Evolutionary conservation across 2,797 vertebrate species (phyloP), one percentile per base, ranked within the genome.

Genomic region (Liasis olivaceus): DNA sequence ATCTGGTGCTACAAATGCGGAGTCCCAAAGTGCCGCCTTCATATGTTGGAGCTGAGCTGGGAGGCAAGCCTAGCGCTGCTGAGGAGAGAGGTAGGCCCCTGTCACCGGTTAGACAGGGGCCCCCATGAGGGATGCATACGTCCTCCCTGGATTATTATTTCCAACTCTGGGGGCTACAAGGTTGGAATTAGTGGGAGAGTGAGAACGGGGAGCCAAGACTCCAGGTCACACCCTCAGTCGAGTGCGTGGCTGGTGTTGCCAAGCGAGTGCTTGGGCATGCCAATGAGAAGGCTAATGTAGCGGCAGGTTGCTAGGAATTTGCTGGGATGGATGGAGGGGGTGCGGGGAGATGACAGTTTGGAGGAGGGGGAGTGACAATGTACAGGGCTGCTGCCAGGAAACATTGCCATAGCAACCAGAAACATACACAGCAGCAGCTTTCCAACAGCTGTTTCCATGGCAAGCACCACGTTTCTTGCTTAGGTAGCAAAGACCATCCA

Each of bases 281-380:
- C 92, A 92, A 60, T 88, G 22, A 31, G 66, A 84, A 84, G 91
- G 60, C 88, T 90, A 92, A 93, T 90, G 91, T 90, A 84, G 93
- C 60, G 66, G 88, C 90, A 84, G 64, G 93, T 93, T 93, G 93
- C 93, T 93, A 92, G 93, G 91, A 90, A 87, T 92, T 90, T 58
- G 89, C 22, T 22, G 36, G 89, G 92, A 85, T 88, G 92, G 92
- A 63, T 64, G 88, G 86, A 85, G 88, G 89, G 92, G 88, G 69
- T 91, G 91, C 86, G 36, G 51, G 66, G 66, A 92, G 91, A 89
- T 93, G 91, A 92, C 93, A 93, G 93, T 90, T 92, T 42, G 91
- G 93, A 90, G 93, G 93, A 92, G 93, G 89, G 92, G 92, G 93
- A 93, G 91, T 92, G 93, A 93, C 91, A 93, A 90, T 24, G 31